Evolutionary conservation across 2,888 invertebrate species (phyloP), one percentile per base, ranked within the genome.

Genomic region (Slavum lentiscoides): DNA sequence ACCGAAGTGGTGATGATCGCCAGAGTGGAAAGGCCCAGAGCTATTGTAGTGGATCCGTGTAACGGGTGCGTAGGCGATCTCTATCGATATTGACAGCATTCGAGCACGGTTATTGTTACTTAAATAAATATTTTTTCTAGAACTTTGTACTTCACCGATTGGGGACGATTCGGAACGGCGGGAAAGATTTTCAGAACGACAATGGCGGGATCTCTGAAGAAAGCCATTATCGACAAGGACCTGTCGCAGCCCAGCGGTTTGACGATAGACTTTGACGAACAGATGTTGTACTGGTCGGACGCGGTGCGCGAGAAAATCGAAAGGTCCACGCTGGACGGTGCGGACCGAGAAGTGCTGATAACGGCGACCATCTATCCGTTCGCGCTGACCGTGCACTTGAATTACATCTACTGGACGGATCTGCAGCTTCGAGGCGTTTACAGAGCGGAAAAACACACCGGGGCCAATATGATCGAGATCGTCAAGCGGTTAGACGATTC

Each of bases 391-490:
- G 94, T 98, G 0, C 94, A 92, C 86, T 90, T 93, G 37, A 91
- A 94, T 85, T 95, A 94, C 86, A 96, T 98, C 77, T 98, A 97
- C 87, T 98, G 97, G 97, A 97, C 97, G 0, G 97, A 97, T 87
- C 88, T 97, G 82, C 96, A 96, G 85, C 87, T 97, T 7, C 89
- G 97, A 76, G 97, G 97, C 1, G 96, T 99, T 0, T 98, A 97
- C 86, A 89, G 98, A 66, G 97, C 98, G 0, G 97, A 98, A 85
- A 99, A 99, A 86, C 94, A 97, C 85, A 98, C 98, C 0, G 98
- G 98, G 0, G 94, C 94, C 5, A 94, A 95, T 85, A 95, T 96
- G 91, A 90, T 95, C 3, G 96, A 96, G 86, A 93, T 99, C 90
- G 96, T 97, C 0, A 94, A 96, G 85, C 90, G 97, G 2, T 88